Evolutionary conservation across 2,888 invertebrate species (phyloP), one percentile per base, ranked within the genome.

Genomic region (Thalpophila matura): DNA sequence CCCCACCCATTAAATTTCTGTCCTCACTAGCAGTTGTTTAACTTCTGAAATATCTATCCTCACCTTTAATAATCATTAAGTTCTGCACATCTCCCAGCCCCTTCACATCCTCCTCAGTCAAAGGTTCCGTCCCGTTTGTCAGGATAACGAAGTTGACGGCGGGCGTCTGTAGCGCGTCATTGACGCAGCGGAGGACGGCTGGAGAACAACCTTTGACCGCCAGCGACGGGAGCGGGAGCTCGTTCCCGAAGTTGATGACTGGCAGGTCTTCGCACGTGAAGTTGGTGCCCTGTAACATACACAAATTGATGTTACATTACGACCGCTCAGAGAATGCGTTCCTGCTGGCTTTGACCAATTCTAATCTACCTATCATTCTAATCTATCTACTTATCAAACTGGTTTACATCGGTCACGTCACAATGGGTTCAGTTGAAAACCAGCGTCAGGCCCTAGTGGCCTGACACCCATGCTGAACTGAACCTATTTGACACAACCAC

Each of bases 241-340:
- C 14, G 3, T 59, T 59, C 4, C 58, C 69, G 1, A 77, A 35
- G 14, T 77, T 60, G 27, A 73, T n/a, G 1, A 5, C 5, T 1
- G 74, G 74, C 0, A 74, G 38, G 7, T 80, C 74, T 0, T 20
- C 10, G 14, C 77, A 77, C 0, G 54, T 64, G 40, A 74, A 57
- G 20, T 65, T 46, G 0, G 62, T 22, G 3, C 69, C 64, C 77
- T 77, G 74, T 6, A 64, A 55, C 6, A 1, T 5, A 22, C 4
- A 37, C 3, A 10, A 20, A 6, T 12, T 29, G 10, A 20, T 18
- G 4, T 16, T n/a, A n/a, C 4, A 5, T 12, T 14, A n/a, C n/a
- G n/a, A n/a, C n/a, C n/a, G n/a, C n/a, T n/a, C n/a, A n/a, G n/a
- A n/a, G n/a, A n/a, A n/a, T n/a, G n/a, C n/a, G n/a, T n/a, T n/a